Evolutionary conservation across 1,140 invertebrate species (phyloP).

Genomic region (Tetramorium simillimum): DNA sequence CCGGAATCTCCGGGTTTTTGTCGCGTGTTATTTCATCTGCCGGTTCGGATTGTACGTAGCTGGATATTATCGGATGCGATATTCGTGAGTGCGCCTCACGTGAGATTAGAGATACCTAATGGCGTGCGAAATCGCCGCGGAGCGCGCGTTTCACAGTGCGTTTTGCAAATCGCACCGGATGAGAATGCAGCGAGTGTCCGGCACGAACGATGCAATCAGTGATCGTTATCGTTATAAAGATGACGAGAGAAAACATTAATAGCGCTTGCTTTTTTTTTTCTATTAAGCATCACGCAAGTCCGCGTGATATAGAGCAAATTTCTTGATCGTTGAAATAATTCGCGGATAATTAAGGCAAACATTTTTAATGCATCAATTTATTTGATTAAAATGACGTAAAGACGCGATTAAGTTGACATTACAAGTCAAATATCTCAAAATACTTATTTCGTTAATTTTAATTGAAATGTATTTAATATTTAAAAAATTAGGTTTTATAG

Average conservation of each 20-base stretch:
- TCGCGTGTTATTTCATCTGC: slow-evolving; percentile 42
- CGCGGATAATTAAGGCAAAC: background rate
- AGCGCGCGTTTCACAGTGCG: background rate
- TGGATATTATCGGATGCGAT: slow-evolving; percentile 59
- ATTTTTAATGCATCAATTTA: background rate
- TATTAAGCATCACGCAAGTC: background rate
- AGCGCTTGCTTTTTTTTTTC: background rate
- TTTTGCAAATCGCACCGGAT: background rate
- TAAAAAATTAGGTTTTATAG: too few species aligned
- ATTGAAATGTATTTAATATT: background rate
- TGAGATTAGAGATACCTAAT: slow-evolving; percentile 16
- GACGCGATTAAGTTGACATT: background rate
- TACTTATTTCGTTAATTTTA: background rate
- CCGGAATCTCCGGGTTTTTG: slow-evolving; percentile 25
- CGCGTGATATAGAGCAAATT: background rate
- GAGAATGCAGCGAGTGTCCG: background rate
- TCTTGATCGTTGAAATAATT: background rate
- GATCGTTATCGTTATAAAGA: slow-evolving; percentile 1
- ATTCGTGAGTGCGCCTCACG: slow-evolving; percentile 6
- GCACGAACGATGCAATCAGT: background rate
- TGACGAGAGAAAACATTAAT: background rate
- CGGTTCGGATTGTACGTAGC: slow-evolving; percentile 7
- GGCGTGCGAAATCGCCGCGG: background rate
- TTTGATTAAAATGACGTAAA: background rate
- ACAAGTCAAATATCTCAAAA: background rate